phyloP scores from a whole-genome alignment of 2,888 invertebrate genomes.

The Automeris io region DNA sequence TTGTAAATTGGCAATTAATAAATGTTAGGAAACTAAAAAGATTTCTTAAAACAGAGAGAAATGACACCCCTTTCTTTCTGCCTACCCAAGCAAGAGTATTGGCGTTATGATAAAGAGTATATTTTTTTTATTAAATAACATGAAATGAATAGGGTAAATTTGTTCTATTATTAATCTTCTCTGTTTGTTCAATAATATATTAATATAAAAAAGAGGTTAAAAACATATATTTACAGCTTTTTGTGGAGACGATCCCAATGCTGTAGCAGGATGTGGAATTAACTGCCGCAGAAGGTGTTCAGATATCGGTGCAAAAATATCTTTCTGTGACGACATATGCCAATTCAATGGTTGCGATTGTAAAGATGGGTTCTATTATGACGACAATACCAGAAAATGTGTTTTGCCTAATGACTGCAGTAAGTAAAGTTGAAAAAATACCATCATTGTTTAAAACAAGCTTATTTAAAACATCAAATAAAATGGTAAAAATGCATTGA shows the following conservation, averaged over 20 bases:
- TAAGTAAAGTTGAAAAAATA: constrained; percentile 16
- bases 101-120: no score
- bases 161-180: no score
- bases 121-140: no score
- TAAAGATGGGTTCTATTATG: constrained; percentile 12
- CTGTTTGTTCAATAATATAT: no score
- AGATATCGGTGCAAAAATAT: constrained; percentile 11
- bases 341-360: constrained; percentile 16
- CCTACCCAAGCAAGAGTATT: no score
- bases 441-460: not conserved
- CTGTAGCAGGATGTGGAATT: constrained; percentile 16
- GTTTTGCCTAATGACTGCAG: constrained; percentile 17
- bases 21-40: no score
- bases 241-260: constrained; percentile 22
- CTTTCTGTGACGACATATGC: constrained; percentile 7
- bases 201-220: no score
- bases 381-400: constrained; percentile 14
- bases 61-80: no score
- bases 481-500: not conserved
- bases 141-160: no score
- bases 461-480: constrained; percentile 3
- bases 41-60: no score
- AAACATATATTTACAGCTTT: no score
- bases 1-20: no score
- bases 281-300: constrained; percentile 21